Evolutionary conservation across 1,140 invertebrate species (phyloP), one percentile per base, ranked within the genome.

Genomic region (Acyrthosiphon pisum): DNA sequence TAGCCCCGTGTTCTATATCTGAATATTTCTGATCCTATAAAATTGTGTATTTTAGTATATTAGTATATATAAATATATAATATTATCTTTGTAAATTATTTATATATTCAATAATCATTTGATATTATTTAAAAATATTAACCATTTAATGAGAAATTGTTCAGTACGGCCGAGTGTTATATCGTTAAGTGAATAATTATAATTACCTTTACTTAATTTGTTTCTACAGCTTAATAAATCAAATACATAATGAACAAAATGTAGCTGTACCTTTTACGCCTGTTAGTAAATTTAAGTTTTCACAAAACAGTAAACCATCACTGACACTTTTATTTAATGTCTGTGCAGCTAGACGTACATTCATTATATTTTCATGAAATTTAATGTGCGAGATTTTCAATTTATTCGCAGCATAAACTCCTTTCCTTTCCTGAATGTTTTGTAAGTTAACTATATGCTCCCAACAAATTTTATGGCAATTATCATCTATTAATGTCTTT

Each of bases 311-410:
- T 81, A 81, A 81, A 37, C 35, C 76, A 81, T 81, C 76, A 81
- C 76, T 81, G 76, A 81, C 76, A 81, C 76, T 50, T 50, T 81
- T 81, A 81, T 35, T 35, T n/a, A 81, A 81, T n/a, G 76, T 37
- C 76, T 81, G 76, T 81, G 76, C 76, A n/a, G 30, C n/a, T 81
- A 81, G 76, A 81, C 76, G 35, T 81, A 81, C 76, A 81, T 81
- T 81, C 76, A 81, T 81, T n/a, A 81, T 81, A 81, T 81, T 81
- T 81, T 81, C 30, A 81, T 20, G 35, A 81, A 81, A 81, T 81
- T 81, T 11, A 81, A 81, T 81, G 76, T 37, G 76, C 14, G 76
- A 35, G 76, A 81, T 81, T 81, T 81, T 81, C 35, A 37, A 81
- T 81, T 81, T 81, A 81, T 81, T 81, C 6, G 76, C 30, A 37